A percentile compares a stretch with the other conserved stretches of the same genome.
Evolutionary conservation across 2,113 vertebrate genomes (phyloP).

Genomic region (Lichenostomus cassidix): DNA sequence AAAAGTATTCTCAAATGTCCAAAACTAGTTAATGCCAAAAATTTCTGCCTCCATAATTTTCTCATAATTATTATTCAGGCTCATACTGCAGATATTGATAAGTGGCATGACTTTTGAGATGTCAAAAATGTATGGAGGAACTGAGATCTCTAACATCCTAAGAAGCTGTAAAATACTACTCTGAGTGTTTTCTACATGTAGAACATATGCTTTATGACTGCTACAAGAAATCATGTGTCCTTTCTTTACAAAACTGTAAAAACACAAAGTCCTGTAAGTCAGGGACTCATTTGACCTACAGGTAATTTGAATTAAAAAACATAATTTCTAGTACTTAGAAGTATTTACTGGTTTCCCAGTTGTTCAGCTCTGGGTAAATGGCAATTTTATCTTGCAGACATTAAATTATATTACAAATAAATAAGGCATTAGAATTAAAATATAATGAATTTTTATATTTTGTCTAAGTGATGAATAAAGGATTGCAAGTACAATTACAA

Average conservation of each 20-base stretch:
- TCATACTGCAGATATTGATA: neutral
- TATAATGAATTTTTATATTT: neutral
- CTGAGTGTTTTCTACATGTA: neutral
- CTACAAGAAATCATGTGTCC: neutral
- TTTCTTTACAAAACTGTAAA: neutral
- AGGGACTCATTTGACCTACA: neutral
- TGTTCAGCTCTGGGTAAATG: neutral
- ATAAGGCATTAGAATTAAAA: neutral
- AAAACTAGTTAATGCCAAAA: neutral
- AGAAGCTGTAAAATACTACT: neutral
- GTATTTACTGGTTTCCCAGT: neutral
- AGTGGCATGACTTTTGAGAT: neutral
- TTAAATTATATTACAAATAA: neutral
- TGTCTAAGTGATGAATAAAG: neutral
- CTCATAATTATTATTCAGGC: neutral
- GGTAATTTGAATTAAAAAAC: neutral
- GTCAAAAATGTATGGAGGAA: neutral
- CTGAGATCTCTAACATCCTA: neutral
- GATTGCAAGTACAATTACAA: neutral
- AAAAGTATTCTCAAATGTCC: neutral
- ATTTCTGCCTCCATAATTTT: neutral
- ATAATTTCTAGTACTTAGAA: neutral
- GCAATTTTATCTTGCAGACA: neutral
- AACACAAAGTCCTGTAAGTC: neutral
- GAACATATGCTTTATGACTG: neutral